Conservation (phyloP, 2,888 invertebrate genomes). For the Idaea biselata region DNA sequence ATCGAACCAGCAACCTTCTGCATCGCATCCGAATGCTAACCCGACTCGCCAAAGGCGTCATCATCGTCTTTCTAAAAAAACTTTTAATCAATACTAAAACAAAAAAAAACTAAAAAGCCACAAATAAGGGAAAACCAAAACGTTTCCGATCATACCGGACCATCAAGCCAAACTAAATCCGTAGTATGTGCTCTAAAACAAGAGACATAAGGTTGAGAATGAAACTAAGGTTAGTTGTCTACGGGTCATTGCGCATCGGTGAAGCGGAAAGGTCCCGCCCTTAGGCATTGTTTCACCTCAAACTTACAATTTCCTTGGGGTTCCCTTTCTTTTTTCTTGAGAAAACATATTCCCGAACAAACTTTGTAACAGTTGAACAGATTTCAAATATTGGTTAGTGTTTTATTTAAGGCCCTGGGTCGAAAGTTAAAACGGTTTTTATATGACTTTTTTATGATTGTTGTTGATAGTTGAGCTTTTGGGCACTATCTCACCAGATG, state of each 20-base stretch:
- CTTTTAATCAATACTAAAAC: neutral
- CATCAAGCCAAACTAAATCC: neutral
- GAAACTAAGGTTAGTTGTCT: neutral
- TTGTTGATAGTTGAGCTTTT: too few species aligned
- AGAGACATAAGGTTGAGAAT: neutral
- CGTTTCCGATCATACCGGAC: slow-evolving; percentile 18
- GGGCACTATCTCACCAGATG: too few species aligned
- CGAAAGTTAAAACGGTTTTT: too few species aligned
- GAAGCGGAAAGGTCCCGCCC: slow-evolving; percentile 2
- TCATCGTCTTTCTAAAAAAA: neutral
- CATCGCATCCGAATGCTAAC: too few species aligned
- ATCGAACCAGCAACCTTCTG: too few species aligned
- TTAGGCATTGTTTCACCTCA: slow-evolving; percentile 3
- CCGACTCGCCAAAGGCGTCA: too few species aligned
- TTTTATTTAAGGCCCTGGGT: neutral
- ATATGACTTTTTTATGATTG: too few species aligned
- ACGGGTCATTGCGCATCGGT: neutral
- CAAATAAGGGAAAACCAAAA: slow-evolving; percentile 25
- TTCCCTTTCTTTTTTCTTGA: neutral
- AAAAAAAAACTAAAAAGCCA: slow-evolving; percentile 12
- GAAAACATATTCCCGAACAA: neutral
- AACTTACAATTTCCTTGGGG: neutral
- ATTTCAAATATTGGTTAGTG: neutral
- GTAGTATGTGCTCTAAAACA: neutral
- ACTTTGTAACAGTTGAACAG: neutral